phyloP scores from a whole-genome alignment of 1,140 invertebrate species.

The Macrotrachela quadricornifera region DNA sequence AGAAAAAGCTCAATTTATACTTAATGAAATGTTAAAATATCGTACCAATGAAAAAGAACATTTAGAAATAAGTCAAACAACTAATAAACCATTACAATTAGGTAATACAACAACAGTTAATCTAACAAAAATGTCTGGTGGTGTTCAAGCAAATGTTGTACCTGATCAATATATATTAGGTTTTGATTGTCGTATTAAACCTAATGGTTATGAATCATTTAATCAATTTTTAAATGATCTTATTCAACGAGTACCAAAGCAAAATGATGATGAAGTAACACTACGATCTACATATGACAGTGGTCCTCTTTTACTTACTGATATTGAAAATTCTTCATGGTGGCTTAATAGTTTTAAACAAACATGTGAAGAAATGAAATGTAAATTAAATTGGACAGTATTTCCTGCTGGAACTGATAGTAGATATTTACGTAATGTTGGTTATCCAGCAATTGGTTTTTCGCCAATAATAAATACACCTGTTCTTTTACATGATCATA shows the following conservation, averaged over 20 bases:
- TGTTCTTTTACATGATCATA: slow-evolving; percentile 50
- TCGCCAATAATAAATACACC: slow-evolving; percentile 54
- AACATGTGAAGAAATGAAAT: no score
- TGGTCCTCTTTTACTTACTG: no score
- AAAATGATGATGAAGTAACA: no score
- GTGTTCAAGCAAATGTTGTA: slow-evolving; percentile 70
- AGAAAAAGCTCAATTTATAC: slow-evolving; percentile 39
- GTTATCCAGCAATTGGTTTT: slow-evolving; percentile 51
- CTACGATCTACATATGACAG: no score
- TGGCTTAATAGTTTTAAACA: no score
- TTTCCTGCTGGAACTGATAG: slow-evolving; percentile 59
- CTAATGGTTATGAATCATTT: not conserved
- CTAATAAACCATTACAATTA: slow-evolving; percentile 17
- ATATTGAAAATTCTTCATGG: no score
- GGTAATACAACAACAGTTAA: slow-evolving; percentile 73
- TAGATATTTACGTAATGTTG: slow-evolving; percentile 39
- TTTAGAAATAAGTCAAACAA: no score
- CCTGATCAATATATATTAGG: slow-evolving; percentile 49
- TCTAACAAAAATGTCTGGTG: slow-evolving; percentile 57
- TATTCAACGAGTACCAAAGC: no score
- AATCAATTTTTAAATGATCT: no score
- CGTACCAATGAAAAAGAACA: no score
- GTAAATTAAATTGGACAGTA: slow-evolving; percentile 32
- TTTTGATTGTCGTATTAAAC: slow-evolving; percentile 7
- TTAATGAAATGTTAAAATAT: no score